Percentiles rank a stretch among this genome's conserved stretches.
These are phyloP conservation scores for Amphiura filiformis DNA, from an alignment of 35 echinoderm and acorn worm genomes.

Conservation along the genomic window DNA sequence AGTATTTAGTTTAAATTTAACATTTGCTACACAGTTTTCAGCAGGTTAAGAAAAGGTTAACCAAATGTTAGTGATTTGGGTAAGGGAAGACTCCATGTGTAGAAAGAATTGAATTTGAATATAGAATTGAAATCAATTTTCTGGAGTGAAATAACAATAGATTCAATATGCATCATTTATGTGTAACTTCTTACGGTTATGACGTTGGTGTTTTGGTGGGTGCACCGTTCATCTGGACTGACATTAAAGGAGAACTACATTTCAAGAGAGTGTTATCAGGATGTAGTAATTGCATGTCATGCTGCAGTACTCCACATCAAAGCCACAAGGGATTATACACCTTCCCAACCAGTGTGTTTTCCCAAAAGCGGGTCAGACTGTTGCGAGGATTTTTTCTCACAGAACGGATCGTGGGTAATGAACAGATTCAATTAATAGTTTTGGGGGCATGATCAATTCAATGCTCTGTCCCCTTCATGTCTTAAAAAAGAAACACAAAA, in stretches of 20 bases:
- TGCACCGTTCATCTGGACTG: background rate
- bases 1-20: no score
- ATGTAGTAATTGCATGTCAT: background rate
- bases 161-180: constrained; percentile 5
- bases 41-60: no score
- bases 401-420: background rate
- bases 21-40: no score
- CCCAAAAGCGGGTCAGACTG: background rate
- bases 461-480: no score
- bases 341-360: background rate
- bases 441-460: background rate
- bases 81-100: no score
- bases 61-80: no score
- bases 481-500: no score
- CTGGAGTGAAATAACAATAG: no score
- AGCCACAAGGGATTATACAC: background rate
- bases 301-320: background rate
- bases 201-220: constrained; percentile 7
- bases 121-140: no score
- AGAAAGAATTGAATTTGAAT: no score
- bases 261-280: background rate
- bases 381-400: background rate
- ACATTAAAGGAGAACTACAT: background rate
- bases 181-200: background rate
- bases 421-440: background rate